These are phyloP conservation scores for Halocynthia aurantium DNA, from an alignment of 23 tunicate species.

Conservation along the genomic window DNA sequence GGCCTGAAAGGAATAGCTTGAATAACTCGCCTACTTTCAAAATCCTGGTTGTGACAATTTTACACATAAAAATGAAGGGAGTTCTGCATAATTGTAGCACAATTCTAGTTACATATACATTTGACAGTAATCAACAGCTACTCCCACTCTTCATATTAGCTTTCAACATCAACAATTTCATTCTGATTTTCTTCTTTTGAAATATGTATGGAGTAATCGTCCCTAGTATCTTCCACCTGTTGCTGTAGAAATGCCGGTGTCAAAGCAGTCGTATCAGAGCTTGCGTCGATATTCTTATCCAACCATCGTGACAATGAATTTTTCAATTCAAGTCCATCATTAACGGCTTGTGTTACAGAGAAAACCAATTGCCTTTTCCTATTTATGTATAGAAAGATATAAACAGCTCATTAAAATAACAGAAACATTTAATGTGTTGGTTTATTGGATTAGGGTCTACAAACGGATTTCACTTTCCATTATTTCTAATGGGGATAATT, in stretches of 20 bases:
- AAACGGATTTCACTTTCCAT: no score
- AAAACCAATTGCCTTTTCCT: slow-evolving; percentile 24
- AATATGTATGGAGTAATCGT: neutral
- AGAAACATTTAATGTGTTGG: no score
- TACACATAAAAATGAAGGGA: no score
- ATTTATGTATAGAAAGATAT: neutral
- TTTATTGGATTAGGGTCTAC: no score
- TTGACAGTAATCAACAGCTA: no score
- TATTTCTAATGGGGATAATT: no score
- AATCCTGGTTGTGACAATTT: no score
- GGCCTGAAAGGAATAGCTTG: no score
- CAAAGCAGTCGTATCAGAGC: slow-evolving; percentile 1
- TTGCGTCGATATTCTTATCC: slow-evolving; percentile 9
- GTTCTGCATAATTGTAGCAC: no score
- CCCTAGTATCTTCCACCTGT: slow-evolving; percentile 45
- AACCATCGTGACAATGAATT: slow-evolving; percentile 9
- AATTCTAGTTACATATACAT: no score
- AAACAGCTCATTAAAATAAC: no score
- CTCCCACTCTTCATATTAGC: neutral
- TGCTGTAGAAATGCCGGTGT: slow-evolving; percentile 30
- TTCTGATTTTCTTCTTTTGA: slow-evolving; percentile 62
- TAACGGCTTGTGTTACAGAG: slow-evolving; percentile 44
- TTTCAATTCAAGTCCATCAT: slow-evolving; percentile 50
- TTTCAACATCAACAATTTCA: slow-evolving; percentile 1
- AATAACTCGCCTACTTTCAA: no score